Conservation (phyloP, 2,888 invertebrate genomes). For the Epirrhoe tristata region DNA sequence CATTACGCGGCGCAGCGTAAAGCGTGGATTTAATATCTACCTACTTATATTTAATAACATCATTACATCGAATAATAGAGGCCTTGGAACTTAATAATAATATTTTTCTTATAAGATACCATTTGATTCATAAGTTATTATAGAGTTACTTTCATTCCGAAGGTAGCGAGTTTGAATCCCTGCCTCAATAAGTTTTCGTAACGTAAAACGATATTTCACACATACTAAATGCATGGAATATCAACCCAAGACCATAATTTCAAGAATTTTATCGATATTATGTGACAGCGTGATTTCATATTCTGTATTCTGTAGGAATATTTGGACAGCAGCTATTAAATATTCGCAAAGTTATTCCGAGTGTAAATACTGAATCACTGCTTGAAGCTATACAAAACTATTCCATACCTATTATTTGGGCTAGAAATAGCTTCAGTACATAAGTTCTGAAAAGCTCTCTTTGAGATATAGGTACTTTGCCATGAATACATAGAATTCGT, state of each 20-base stretch:
- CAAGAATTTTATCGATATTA: conserved; percentile 15
- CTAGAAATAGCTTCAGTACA: too few relatives aligned
- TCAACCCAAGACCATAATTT: conserved; percentile 12
- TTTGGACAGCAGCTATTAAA: conserved; percentile 4
- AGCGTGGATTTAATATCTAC: background rate
- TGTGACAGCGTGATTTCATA: background rate
- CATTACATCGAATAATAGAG: background rate
- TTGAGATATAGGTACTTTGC: too few relatives aligned
- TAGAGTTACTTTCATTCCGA: too few relatives aligned
- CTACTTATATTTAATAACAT: conserved; percentile 12
- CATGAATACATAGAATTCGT: background rate
- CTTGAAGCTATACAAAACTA: too few relatives aligned
- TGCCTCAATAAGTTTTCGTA: background rate
- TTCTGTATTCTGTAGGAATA: conserved; percentile 15
- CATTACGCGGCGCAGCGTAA: conserved; percentile 34
- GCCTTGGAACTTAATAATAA: conserved; percentile 7
- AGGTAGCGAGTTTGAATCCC: background rate
- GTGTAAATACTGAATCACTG: too few relatives aligned
- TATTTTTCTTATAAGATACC: too few relatives aligned
- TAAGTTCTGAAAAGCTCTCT: too few relatives aligned
- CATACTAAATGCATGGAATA: conserved; percentile 17
- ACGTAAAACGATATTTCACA: background rate
- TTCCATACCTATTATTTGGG: too few relatives aligned
- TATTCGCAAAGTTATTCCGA: background rate
- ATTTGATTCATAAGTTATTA: background rate